Evolutionary conservation across 1,140 invertebrate genomes (phyloP).

Genomic region (Littorina saxatilis): DNA sequence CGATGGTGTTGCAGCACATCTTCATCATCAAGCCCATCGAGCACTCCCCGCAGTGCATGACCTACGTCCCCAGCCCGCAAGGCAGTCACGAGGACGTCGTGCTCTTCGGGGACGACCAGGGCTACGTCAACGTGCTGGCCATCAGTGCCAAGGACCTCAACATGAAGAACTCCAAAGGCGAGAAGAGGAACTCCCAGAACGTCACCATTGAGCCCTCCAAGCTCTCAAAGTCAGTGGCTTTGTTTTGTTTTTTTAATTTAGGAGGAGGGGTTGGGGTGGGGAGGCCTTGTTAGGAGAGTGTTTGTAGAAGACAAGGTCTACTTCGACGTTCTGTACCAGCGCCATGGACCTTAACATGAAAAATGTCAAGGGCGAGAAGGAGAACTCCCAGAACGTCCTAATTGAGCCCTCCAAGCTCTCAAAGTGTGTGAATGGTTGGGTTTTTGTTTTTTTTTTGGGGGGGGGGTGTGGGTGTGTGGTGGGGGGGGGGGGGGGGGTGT

Average conservation of each 20-base stretch:
- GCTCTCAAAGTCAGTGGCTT: conserved; percentile 60
- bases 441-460: background rate
- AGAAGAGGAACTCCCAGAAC: conserved; percentile 51
- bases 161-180: conserved; percentile 69
- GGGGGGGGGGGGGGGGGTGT: no score
- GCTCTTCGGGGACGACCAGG: conserved; percentile 73
- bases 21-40: conserved; percentile 73
- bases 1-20: no score
- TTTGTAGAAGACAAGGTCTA: background rate
- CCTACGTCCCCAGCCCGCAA: conserved; percentile 57
- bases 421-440: conserved; percentile 53
- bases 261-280: background rate
- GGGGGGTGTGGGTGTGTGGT: background rate
- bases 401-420: conserved; percentile 65
- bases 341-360: conserved; percentile 70
- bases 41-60: conserved; percentile 71
- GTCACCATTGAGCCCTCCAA: conserved; percentile 64
- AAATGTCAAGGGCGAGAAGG: conserved; percentile 62
- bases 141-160: conserved; percentile 71
- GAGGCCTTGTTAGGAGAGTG: background rate
- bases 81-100: conserved; percentile 65
- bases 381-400: conserved; percentile 48
- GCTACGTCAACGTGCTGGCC: conserved; percentile 71
- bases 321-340: conserved; percentile 40
- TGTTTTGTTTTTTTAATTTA: background rate